These are phyloP conservation scores for Plecturocebus donacophilus DNA, from an alignment of 2,113 vertebrate species.

Conservation along the genomic window DNA sequence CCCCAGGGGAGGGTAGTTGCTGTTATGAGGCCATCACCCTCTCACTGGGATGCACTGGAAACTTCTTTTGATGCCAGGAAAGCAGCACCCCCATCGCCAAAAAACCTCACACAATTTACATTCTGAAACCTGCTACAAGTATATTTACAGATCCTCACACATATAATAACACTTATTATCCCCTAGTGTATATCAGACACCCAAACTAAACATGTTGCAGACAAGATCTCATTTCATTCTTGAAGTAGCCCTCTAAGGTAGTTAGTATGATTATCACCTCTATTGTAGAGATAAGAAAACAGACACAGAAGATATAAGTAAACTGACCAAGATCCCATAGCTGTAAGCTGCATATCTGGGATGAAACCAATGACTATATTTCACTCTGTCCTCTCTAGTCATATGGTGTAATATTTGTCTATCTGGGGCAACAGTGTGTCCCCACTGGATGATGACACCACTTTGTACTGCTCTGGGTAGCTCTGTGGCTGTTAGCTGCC, in stretches of 20 bases:
- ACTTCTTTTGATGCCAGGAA: not conserved
- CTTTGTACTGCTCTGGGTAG: not conserved
- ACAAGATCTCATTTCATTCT: slow-evolving; percentile 25
- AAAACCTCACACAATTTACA: not conserved
- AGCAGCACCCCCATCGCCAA: not conserved
- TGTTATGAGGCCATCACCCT: not conserved
- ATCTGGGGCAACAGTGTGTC: not conserved
- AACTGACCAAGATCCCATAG: not conserved
- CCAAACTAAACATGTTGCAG: not conserved
- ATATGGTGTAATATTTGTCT: not conserved
- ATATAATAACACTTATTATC: not conserved
- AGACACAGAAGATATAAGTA: not conserved
- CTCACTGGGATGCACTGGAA: not conserved
- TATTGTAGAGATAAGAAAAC: not conserved
- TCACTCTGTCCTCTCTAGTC: not conserved
- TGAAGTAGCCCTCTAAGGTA: not conserved
- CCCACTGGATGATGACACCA: not conserved
- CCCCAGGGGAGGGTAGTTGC: not conserved
- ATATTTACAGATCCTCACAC: not conserved
- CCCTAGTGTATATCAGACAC: not conserved
- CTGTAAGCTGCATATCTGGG: not conserved
- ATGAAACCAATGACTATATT: not conserved
- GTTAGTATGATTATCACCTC: not conserved
- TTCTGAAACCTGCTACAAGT: not conserved
- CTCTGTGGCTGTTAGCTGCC: not conserved